Conservation (phyloP, 2,888 invertebrate genomes). For the Bibio marci region DNA sequence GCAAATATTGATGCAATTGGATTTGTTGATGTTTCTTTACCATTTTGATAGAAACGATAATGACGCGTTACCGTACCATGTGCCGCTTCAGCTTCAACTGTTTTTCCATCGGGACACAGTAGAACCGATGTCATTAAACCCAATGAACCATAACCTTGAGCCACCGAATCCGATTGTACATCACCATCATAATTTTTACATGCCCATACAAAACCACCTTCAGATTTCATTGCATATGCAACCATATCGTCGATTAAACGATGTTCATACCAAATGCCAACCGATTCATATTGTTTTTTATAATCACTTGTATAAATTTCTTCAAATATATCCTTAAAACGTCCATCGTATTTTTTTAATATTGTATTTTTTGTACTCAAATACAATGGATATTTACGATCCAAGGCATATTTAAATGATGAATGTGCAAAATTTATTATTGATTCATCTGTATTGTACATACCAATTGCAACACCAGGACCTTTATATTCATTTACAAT, state of each 20-base stretch:
- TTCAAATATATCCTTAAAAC: constrained; percentile 95
- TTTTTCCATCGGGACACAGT: constrained; percentile 93
- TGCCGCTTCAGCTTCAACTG: constrained; percentile 95
- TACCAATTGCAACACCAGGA: constrained; percentile 81
- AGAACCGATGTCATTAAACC: constrained; percentile 98
- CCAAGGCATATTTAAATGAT: constrained; percentile 79
- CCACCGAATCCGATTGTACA: constrained; percentile 95
- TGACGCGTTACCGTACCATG: constrained; percentile 95
- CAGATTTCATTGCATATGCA: constrained; percentile 92
- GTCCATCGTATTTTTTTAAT: constrained; percentile 87
- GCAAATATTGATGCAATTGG: constrained; percentile 99
- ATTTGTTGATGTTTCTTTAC: constrained; percentile 96
- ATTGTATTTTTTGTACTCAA: constrained; percentile 96
- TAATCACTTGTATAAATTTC: constrained; percentile 84
- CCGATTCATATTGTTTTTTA: constrained; percentile 65
- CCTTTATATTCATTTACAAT: constrained; percentile 74
- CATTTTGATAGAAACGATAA: constrained; percentile 75
- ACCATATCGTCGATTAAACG: constrained; percentile 98
- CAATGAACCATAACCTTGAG: constrained; percentile 90
- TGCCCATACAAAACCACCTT: constrained; percentile 99
- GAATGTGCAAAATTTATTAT: constrained; percentile 88
- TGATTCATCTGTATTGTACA: constrained; percentile 95
- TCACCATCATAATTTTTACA: constrained; percentile 99
- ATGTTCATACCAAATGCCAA: constrained; percentile 94
- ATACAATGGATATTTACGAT: constrained; percentile 74